Percentiles rank a stretch among this genome's conserved stretches.
Conservation (phyloP, 1,140 invertebrate genomes). For the Homalodisca vitripennis region DNA sequence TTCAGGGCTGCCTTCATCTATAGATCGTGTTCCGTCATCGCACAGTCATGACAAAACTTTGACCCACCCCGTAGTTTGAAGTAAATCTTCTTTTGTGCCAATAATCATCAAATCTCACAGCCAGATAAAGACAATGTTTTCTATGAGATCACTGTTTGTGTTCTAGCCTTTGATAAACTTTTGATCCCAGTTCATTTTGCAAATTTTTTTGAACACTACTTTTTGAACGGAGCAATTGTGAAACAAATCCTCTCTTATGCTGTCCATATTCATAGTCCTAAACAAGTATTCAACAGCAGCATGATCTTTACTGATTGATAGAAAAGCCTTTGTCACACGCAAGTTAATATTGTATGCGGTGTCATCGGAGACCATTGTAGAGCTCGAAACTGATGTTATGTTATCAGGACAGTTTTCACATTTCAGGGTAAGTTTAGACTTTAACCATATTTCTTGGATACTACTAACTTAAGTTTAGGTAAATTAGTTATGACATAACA, state of each 20-base stretch:
- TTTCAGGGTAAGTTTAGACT: background rate
- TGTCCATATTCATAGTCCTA: too few relatives aligned
- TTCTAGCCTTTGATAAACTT: background rate
- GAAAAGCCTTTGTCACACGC: background rate
- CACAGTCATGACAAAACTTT: too few relatives aligned
- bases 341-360: background rate
- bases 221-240: background rate
- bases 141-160: background rate
- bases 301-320: too few relatives aligned
- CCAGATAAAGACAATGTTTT: background rate
- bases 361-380: background rate
- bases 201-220: background rate
- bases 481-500: too few relatives aligned
- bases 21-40: too few relatives aligned
- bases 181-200: background rate
- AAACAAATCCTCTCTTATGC: too few relatives aligned
- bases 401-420: background rate
- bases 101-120: background rate
- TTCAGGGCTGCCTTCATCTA: too few relatives aligned
- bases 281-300: background rate
- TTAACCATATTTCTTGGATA: background rate
- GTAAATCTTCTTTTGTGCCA: background rate
- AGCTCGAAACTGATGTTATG: background rate
- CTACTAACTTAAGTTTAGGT: background rate
- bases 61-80: background rate